A percentile compares a stretch with the other conserved stretches of the same genome.
These are phyloP conservation scores for Protodeltote pygarga DNA, from an alignment of 2,888 invertebrate species.

Conservation along the genomic window DNA sequence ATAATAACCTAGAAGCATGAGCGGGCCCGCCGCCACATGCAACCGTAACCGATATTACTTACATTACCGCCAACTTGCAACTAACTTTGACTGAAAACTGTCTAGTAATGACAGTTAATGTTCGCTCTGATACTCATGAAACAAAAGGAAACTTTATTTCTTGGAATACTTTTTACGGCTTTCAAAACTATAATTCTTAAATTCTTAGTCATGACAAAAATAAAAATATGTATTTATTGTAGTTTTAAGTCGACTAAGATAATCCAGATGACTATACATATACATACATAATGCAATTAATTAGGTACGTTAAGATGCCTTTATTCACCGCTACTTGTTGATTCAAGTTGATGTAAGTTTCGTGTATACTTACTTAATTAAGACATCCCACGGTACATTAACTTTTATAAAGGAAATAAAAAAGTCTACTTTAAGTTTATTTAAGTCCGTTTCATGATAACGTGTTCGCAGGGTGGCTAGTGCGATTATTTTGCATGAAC, in stretches of 20 bases:
- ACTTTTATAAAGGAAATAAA: slow-evolving; percentile 44
- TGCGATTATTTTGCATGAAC: slow-evolving; percentile 60
- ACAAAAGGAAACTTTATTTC: slow-evolving; percentile 5
- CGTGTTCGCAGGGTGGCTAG: slow-evolving; percentile 46
- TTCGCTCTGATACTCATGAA: slow-evolving; percentile 3
- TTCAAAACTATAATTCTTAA: slow-evolving; percentile 4
- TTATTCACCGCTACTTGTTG: slow-evolving; percentile 44
- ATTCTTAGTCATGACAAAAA: slow-evolving; percentile 23
- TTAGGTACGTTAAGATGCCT: slow-evolving; percentile 25
- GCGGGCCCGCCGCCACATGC: slow-evolving; percentile 44
- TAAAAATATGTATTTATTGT: slow-evolving; percentile 30
- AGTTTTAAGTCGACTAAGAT: too few relatives aligned
- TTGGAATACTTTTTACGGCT: slow-evolving; percentile 5
- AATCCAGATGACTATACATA: slow-evolving; percentile 17
- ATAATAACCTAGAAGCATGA: slow-evolving; percentile 65
- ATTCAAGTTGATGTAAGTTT: slow-evolving; percentile 45
- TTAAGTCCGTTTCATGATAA: slow-evolving; percentile 41
- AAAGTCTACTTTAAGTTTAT: slow-evolving; percentile 37
- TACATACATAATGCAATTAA: slow-evolving; percentile 38
- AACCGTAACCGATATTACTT: slow-evolving; percentile 49
- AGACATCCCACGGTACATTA: slow-evolving; percentile 44
- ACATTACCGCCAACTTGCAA: slow-evolving; percentile 23
- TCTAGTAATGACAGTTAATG: slow-evolving; percentile 28
- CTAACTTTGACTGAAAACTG: slow-evolving; percentile 28
- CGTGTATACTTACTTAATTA: slow-evolving; percentile 45